phyloP scores from a whole-genome alignment of 2,888 invertebrate genomes.

The Coremacera marginata region DNA sequence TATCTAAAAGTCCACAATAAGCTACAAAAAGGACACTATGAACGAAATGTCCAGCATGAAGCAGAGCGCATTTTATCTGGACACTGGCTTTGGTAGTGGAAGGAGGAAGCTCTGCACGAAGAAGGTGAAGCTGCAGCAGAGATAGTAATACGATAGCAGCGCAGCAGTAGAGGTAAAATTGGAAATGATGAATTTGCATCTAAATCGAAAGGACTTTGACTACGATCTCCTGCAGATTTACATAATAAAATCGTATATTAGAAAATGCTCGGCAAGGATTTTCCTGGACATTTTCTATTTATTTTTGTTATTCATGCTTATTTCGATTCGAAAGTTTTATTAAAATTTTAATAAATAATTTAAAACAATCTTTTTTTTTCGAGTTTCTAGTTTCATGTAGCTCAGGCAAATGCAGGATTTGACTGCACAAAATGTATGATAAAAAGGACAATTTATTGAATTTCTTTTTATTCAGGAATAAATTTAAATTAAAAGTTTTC shows the following conservation, averaged over 20 bases:
- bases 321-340: conserved; percentile 14
- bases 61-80: neutral
- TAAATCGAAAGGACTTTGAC: conserved; percentile 64
- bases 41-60: conserved; percentile 2
- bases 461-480: no score
- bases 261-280: conserved; percentile 23
- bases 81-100: no score
- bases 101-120: conserved; percentile 1
- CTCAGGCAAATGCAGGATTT: neutral
- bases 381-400: neutral
- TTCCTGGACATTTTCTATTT: neutral
- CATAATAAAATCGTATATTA: conserved; percentile 60
- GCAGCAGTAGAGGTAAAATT: conserved; percentile 10
- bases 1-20: neutral
- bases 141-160: neutral
- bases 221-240: conserved; percentile 50
- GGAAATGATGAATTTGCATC: conserved; percentile 68
- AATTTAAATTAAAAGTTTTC: no score
- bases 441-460: no score
- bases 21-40: conserved; percentile 8
- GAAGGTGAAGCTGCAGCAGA: neutral
- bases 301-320: neutral
- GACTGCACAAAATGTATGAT: neutral
- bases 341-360: conserved; percentile 12
- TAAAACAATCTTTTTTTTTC: neutral